phyloP scores from a whole-genome alignment of 1,140 invertebrate genomes.

The Sarcophaga bullata region DNA sequence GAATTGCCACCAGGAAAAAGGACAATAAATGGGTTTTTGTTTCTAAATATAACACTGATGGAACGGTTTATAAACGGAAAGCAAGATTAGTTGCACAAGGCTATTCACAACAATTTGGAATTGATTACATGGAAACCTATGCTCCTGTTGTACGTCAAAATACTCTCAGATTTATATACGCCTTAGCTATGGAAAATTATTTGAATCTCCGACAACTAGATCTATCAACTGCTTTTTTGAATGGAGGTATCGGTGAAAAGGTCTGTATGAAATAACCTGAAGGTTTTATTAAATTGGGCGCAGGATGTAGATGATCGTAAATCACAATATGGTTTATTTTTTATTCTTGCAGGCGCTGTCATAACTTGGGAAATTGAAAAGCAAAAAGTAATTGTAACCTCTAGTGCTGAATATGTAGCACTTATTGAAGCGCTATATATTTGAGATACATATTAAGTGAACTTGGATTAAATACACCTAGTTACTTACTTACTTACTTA shows the following conservation, averaged over 20 bases:
- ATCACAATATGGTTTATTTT: slow-evolving; percentile 61
- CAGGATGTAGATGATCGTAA: slow-evolving; percentile 54
- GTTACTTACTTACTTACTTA: too few relatives aligned
- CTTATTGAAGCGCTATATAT: slow-evolving; percentile 48
- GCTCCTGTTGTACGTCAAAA: slow-evolving; percentile 22
- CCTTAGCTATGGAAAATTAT: slow-evolving; percentile 38
- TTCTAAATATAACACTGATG: slow-evolving; percentile 23
- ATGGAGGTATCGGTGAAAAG: slow-evolving; percentile 60
- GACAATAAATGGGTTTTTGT: slow-evolving; percentile 26
- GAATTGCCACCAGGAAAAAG: too few relatives aligned
- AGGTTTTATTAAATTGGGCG: slow-evolving; percentile 49
- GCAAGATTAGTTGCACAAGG: slow-evolving; percentile 33
- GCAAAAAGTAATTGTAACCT: slow-evolving; percentile 60
- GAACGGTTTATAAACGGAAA: slow-evolving; percentile 23
- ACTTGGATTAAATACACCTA: not conserved
- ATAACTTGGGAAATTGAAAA: slow-evolving; percentile 57
- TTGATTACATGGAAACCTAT: not conserved
- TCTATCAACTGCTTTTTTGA: slow-evolving; percentile 57
- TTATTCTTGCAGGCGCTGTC: slow-evolving; percentile 49
- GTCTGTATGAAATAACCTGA: slow-evolving; percentile 64
- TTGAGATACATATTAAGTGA: not conserved
- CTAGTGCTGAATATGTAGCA: slow-evolving; percentile 62
- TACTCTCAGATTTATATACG: slow-evolving; percentile 42
- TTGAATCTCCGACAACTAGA: slow-evolving; percentile 60
- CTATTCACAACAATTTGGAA: not conserved